These are phyloP conservation scores for Trogon surrucura DNA, from an alignment of 2,113 vertebrate species.

Conservation along the genomic window DNA sequence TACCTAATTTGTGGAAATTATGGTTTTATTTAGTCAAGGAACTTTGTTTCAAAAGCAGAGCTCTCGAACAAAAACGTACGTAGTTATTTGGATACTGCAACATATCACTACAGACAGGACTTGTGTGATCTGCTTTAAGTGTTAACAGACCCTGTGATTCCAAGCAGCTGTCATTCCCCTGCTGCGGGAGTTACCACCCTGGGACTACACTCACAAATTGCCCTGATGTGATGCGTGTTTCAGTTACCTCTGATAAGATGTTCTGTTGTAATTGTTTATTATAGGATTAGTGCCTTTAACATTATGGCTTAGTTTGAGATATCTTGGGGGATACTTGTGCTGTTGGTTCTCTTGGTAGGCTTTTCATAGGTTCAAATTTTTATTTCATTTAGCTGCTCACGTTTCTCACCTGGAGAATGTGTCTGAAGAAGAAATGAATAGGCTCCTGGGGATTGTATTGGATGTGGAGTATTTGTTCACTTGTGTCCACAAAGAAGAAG, in stretches of 20 bases:
- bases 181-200: not conserved
- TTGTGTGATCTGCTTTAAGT: not conserved
- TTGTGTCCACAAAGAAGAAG: conserved; percentile 98
- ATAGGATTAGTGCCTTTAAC: not conserved
- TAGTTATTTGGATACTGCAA: not conserved
- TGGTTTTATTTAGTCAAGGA: not conserved
- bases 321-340: not conserved
- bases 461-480: conserved; percentile 98
- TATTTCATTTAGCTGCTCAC: conserved; percentile 85
- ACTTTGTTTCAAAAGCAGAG: not conserved
- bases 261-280: not conserved
- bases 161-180: not conserved
- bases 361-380: not conserved
- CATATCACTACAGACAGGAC: not conserved
- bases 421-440: conserved; percentile 96
- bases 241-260: not conserved
- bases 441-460: conserved; percentile 93
- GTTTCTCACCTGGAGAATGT: conserved; percentile 97
- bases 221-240: not conserved
- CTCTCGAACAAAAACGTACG: not conserved
- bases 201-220: not conserved
- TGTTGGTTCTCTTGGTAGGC: not conserved
- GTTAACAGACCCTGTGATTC: not conserved
- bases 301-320: not conserved
- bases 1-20: not conserved